These are phyloP conservation scores for Fregetta grallaria DNA, from an alignment of 2,113 vertebrate species.

Conservation along the genomic window DNA sequence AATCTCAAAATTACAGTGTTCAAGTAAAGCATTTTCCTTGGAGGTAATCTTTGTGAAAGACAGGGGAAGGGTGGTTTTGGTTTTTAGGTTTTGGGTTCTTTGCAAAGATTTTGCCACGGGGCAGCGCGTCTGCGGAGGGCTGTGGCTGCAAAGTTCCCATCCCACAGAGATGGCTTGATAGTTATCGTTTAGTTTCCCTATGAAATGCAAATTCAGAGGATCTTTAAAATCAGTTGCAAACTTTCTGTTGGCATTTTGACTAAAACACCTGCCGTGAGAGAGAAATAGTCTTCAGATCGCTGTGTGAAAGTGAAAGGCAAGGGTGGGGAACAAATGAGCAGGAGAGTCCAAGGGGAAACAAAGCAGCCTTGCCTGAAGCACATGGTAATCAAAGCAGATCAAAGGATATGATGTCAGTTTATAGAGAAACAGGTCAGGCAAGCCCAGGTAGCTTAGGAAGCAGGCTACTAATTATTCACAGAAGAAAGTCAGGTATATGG, in stretches of 20 bases:
- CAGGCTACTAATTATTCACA: slow-evolving; percentile 76
- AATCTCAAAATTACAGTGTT: background rate
- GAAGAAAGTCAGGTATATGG: slow-evolving; percentile 72
- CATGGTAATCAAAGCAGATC: slow-evolving; percentile 68
- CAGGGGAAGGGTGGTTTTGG: background rate
- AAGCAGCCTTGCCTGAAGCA: slow-evolving; percentile 67
- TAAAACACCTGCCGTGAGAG: background rate
- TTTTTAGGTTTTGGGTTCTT: background rate
- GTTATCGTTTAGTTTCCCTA: background rate
- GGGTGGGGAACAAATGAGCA: background rate
- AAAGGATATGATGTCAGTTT: slow-evolving; percentile 82
- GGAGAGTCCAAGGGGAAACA: slow-evolving; percentile 54
- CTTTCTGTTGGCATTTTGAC: background rate
- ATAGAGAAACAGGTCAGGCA: slow-evolving; percentile 90
- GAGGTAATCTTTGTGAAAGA: background rate
- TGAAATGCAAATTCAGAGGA: background rate
- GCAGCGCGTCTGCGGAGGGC: background rate
- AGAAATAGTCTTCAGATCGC: background rate
- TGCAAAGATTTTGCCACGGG: background rate
- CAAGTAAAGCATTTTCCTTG: background rate
- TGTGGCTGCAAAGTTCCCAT: background rate
- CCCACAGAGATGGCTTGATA: background rate
- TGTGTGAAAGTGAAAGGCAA: slow-evolving; percentile 38
- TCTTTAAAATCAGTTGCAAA: background rate
- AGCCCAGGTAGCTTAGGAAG: slow-evolving; percentile 84